Evolutionary conservation across 2,113 vertebrate species (phyloP), one percentile per base, ranked within the genome.

Genomic region (Cavia porcellus): DNA sequence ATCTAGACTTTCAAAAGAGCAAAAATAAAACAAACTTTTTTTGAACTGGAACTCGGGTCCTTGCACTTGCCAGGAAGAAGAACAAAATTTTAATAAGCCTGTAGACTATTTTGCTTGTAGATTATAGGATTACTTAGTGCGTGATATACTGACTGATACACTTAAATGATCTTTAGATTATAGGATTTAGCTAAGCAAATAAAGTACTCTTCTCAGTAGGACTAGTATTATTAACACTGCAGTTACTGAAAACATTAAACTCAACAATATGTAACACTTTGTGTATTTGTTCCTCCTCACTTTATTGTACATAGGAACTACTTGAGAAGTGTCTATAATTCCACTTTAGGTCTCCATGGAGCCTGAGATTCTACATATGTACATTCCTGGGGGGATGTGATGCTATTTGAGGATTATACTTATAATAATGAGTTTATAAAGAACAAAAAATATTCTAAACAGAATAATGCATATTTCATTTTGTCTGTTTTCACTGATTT

Each of bases 401-500:
- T 57, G 32, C 57, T 30, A 0, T 55, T 77, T 50, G 50, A 42
- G 35, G n/a, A 6, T 66, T 14, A 28, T 59, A 75, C 35, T 87
- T 80, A 14, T 7, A 94, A 52, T n/a, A 57, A n/a, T 50, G 57
- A 61, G 13, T 45, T 24, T 92, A 5, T 89, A 79, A 84, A 75
- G 68, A 77, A 77, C 4, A 95, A 72, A 93, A 68, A 79, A 64
- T 87, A 72, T 42, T 7, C 5, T 42, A 47, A 55, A 47, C 15
- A 70, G 35, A 82, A 45, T n/a, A 72, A 15, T 80, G 28, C 20
- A 57, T 77, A n/a, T 68, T 92, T 84, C 42, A 5, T 66, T 70
- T 81, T 97, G 22, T 86, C 35, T 89, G 14, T 94, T 83, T 92
- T 82, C 32, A 50, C 6, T 94, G 59, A 24, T 66, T 90, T 13